Conservation (phyloP, 2,113 vertebrate species). For the Rhagologus leucostigma region DNA sequence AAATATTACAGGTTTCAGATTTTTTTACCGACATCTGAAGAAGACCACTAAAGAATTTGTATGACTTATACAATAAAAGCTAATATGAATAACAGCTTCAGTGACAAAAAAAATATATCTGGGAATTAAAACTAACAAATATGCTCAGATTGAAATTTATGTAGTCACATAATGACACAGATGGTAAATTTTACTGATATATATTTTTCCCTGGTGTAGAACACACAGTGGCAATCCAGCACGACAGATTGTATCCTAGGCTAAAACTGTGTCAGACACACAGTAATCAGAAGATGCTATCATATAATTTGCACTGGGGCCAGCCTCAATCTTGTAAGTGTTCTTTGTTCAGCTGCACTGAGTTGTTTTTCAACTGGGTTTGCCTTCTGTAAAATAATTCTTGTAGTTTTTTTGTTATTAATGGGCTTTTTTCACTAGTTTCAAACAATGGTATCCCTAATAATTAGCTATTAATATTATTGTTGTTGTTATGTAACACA, state of each 20-base stretch:
- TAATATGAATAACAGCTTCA: background rate
- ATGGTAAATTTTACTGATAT: constrained; percentile 68
- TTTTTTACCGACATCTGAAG: background rate
- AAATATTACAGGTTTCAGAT: background rate
- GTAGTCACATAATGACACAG: constrained; percentile 57
- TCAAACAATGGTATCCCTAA: rapidly evolving
- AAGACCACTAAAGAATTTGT: background rate
- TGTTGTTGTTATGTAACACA: background rate
- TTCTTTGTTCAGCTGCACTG: constrained; percentile 6
- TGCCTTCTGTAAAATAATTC: background rate
- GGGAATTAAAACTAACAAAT: constrained; percentile 60
- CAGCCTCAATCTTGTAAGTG: background rate
- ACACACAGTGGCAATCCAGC: constrained; percentile 21
- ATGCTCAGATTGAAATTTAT: constrained; percentile 44
- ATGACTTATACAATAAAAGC: background rate
- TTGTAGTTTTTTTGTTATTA: background rate
- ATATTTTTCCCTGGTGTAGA: constrained; percentile 62
- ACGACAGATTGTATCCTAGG: constrained; percentile 56
- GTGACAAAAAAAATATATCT: background rate
- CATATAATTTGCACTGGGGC: constrained; percentile 31
- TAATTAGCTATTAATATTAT: background rate
- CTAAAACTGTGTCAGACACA: constrained; percentile 47
- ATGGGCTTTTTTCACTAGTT: background rate
- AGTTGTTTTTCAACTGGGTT: background rate
- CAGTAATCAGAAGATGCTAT: constrained; percentile 55